These are phyloP conservation scores for Symphodus melops DNA, from an alignment of 2,113 vertebrate genomes.

Conservation along the genomic window DNA sequence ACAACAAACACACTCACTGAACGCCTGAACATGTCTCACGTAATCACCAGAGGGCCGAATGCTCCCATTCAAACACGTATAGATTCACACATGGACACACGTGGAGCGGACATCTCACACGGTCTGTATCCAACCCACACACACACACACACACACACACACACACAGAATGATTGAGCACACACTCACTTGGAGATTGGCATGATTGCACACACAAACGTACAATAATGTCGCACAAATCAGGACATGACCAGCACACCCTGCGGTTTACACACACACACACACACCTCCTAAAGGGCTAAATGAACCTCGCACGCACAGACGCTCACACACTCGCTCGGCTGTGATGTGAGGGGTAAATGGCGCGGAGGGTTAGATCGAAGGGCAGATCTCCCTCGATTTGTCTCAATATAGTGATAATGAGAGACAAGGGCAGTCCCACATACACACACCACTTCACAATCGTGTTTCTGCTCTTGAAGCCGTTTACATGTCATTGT, in stretches of 20 bases:
- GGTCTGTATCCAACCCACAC: background rate
- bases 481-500: slow-evolving; percentile 52
- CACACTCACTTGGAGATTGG: slow-evolving; percentile 1
- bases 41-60: slow-evolving; percentile 40
- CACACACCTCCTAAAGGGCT: slow-evolving; percentile 22
- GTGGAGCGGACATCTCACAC: slow-evolving; percentile 3
- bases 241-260: background rate
- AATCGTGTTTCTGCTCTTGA: slow-evolving; percentile 24
- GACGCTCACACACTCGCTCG: background rate
- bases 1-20: slow-evolving; percentile 15
- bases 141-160: background rate
- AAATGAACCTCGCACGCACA: slow-evolving; percentile 7
- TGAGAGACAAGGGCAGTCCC: slow-evolving; percentile 65
- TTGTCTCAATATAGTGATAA: slow-evolving; percentile 73
- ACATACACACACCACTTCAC: background rate
- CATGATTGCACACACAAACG: slow-evolving; percentile 13
- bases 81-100: slow-evolving; percentile 2
- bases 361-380: slow-evolving; percentile 57
- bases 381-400: slow-evolving; percentile 67
- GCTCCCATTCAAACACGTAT: slow-evolving; percentile 2
- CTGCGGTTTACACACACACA: slow-evolving; percentile 7
- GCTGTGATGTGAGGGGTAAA: slow-evolving; percentile 59
- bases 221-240: slow-evolving; percentile 27
- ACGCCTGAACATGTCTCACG: slow-evolving; percentile 20
- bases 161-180: background rate